phyloP scores from a whole-genome alignment of 1,140 invertebrate species.

The Drosophila gunungcola region DNA sequence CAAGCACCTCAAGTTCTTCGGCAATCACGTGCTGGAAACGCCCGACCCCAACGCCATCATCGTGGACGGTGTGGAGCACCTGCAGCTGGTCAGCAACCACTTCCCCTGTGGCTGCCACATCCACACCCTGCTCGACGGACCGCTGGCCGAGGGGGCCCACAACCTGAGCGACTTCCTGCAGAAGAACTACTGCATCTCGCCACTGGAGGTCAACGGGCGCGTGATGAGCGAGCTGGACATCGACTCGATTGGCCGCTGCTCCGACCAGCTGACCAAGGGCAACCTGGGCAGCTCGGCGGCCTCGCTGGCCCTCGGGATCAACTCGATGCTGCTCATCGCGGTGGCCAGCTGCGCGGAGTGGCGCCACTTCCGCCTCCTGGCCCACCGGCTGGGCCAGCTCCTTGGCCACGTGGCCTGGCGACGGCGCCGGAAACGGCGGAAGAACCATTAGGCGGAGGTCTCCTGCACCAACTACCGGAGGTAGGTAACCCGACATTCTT shows the following conservation, averaged over 20 bases:
- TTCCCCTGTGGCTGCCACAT: constrained; percentile 94
- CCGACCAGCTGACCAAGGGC: constrained; percentile 88
- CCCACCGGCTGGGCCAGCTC: constrained; percentile 42
- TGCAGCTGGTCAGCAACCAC: constrained; percentile 90
- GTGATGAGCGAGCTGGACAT: constrained; percentile 89
- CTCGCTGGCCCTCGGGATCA: constrained; percentile 66
- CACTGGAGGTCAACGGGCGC: constrained; percentile 91
- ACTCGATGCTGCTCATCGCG: constrained; percentile 76
- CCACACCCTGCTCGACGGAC: constrained; percentile 90
- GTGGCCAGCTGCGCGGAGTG: constrained; percentile 69
- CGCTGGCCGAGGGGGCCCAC: constrained; percentile 88
- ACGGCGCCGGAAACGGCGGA: constrained; percentile 62
- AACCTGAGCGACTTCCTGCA: constrained; percentile 88
- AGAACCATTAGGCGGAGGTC: constrained; percentile 41
- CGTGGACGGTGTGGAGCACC: constrained; percentile 88
- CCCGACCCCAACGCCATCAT: constrained; percentile 88
- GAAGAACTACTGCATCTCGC: constrained; percentile 94
- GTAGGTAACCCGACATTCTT: neutral
- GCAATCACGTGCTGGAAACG: constrained; percentile 92
- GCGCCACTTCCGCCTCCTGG: constrained; percentile 54
- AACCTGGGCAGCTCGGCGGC: constrained; percentile 87
- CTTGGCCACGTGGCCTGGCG: constrained; percentile 60
- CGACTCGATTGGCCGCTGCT: constrained; percentile 88
- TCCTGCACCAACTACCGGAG: neutral
- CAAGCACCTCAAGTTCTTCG: constrained; percentile 89